Conservation (phyloP, 2,797 vertebrate species). For the Lateolabrax maculatus region DNA sequence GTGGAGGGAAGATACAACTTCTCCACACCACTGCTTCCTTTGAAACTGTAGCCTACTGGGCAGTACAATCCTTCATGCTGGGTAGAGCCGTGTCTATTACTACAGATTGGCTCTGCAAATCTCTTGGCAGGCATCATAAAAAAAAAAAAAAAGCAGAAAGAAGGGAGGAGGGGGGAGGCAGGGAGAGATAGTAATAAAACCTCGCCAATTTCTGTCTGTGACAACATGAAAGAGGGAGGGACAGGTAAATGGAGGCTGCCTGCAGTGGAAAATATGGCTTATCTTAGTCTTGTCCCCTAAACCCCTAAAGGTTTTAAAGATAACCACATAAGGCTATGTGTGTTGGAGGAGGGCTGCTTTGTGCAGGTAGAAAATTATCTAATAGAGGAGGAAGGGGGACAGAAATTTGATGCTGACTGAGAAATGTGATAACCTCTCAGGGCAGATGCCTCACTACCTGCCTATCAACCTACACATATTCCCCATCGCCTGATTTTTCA, state of each 20-base stretch:
- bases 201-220: conserved; percentile 62
- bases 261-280: conserved; percentile 59
- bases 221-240: conserved; percentile 63
- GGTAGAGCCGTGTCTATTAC: conserved; percentile 63
- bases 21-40: conserved; percentile 64
- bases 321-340: conserved; percentile 46
- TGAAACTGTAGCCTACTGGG: conserved; percentile 69
- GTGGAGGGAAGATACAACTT: conserved; percentile 49
- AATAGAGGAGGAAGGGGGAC: conserved; percentile 48
- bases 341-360: conserved; percentile 46
- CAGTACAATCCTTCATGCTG: conserved; percentile 63
- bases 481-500: conserved; percentile 4
- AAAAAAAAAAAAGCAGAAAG: conserved; percentile 11
- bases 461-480: conserved; percentile 21
- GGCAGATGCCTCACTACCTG: conserved; percentile 33
- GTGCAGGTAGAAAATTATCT: conserved; percentile 53
- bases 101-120: conserved; percentile 63
- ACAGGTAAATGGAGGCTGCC: conserved; percentile 60
- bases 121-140: conserved; percentile 58
- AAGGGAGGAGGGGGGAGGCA: conserved; percentile 5
- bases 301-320: conserved; percentile 55
- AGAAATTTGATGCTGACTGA: conserved; percentile 67
- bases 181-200: conserved; percentile 63
- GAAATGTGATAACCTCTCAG: conserved; percentile 57
- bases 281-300: conserved; percentile 58